phyloP scores from a whole-genome alignment of 2,888 invertebrate species.

The Drosophila emarginata region DNA sequence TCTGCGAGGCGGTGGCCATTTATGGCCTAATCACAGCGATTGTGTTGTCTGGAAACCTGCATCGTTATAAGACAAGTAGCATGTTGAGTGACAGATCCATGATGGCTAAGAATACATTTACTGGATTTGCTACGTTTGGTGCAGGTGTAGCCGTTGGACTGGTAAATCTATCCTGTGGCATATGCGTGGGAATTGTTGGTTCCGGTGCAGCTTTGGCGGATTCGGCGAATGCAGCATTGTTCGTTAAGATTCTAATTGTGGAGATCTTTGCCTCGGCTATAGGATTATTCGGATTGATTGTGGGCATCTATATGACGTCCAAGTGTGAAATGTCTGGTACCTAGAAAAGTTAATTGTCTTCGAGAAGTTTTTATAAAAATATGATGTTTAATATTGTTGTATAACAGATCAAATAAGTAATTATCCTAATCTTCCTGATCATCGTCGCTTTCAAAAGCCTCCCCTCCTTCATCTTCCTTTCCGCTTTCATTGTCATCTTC shows the following conservation, averaged over 20 bases:
- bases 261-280: constrained; percentile 99
- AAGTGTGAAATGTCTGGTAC: constrained; percentile 87
- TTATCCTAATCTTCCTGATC: constrained; percentile 45
- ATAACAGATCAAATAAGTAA: constrained; percentile 32
- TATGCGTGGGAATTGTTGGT: constrained; percentile 98
- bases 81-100: constrained; percentile 70
- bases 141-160: constrained; percentile 97
- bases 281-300: constrained; percentile 98
- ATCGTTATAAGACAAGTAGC: constrained; percentile 78
- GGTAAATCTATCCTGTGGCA: constrained; percentile 95
- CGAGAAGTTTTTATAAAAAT: background rate
- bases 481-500: constrained; percentile 81
- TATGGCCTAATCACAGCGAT: constrained; percentile 99
- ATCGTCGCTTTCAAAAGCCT: constrained; percentile 12
- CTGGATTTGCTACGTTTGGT: constrained; percentile 97
- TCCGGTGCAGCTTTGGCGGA: constrained; percentile 99
- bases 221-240: constrained; percentile 97
- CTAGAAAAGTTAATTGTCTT: background rate
- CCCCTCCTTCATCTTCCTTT: constrained; percentile 37
- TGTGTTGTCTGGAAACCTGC: constrained; percentile 93
- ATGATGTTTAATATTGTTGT: constrained; percentile 30
- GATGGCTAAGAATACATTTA: constrained; percentile 88
- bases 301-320: constrained; percentile 96
- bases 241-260: constrained; percentile 98
- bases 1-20: constrained; percentile 99